Conservation (phyloP, 2,888 invertebrate genomes). For the Cactoblastis cactorum region DNA sequence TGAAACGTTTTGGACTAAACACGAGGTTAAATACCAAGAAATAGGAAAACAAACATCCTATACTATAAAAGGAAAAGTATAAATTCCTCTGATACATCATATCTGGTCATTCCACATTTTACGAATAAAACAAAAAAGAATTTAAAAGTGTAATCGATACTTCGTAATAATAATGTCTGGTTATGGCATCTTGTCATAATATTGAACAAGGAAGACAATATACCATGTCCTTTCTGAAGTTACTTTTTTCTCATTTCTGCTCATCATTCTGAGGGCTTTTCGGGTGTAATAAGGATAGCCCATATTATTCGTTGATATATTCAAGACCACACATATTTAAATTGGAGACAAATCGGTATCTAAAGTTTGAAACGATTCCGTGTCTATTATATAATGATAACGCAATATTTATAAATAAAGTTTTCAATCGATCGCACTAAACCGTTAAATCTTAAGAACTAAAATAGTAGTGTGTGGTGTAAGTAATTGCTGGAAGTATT, state of each 20-base stretch:
- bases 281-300: constrained; percentile 28
- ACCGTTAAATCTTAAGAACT: constrained; percentile 43
- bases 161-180: constrained; percentile 52
- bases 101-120: constrained; percentile 13
- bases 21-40: constrained; percentile 24
- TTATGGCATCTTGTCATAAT: constrained; percentile 59
- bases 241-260: constrained; percentile 22
- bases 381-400: constrained; percentile 43
- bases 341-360: constrained; percentile 44
- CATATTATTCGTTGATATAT: constrained; percentile 43
- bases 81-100: not conserved
- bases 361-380: constrained; percentile 37
- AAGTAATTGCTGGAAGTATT: constrained; percentile 16
- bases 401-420: constrained; percentile 48
- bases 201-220: constrained; percentile 41
- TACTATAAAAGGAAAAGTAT: not conserved
- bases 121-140: constrained; percentile 38
- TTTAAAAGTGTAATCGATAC: constrained; percentile 42
- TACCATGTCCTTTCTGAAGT: constrained; percentile 16
- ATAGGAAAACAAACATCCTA: constrained; percentile 8
- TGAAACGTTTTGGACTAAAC: too few species aligned
- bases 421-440: constrained; percentile 53
- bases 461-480: constrained; percentile 29
- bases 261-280: not conserved
- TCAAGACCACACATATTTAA: constrained; percentile 58